Evolutionary conservation across 2,797 vertebrate species (phyloP), one percentile per base, ranked within the genome.

Genomic region (Protonibea diacanthus): DNA sequence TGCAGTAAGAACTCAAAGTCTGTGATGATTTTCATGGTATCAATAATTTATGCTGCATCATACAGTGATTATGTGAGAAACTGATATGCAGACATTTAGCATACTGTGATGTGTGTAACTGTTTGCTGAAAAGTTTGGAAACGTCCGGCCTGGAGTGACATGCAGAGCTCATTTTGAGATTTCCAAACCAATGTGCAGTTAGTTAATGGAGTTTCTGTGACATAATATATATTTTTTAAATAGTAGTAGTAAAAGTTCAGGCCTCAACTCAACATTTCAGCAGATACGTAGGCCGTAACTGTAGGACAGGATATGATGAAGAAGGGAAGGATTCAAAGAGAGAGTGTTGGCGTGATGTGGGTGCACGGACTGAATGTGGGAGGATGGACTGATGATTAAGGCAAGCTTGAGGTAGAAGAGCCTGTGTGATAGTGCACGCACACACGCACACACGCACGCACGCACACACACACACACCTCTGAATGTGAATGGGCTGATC

Each of bases 371-470:
- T 29, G 49, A 79, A 68, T 27, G 77, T 74, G 57, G 71, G 67
- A 72, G 71, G 62, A 72, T 51, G 59, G 61, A 68, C 40, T 72
- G 61, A 74, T 76, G 74, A 62, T 65, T 49, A 71, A 53, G n/a
- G 63, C 5, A 1, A 61, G 29, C n/a, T 63, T 40, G 23, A 49
- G 47, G 52, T n/a, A 42, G 53, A 63, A 63, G 15, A 57, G 42
- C 15, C 23, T 61, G 23, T 23, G 38, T 49, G 40, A 57, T 44
- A 17, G 45, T 62, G 62, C 25, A 60, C 45, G 71, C 29, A 60
- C 70, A 65, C 33, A 38, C 33, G 20, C 29, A 29, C 29, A 6
- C 29, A 29, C 29, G 5, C 29, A 29, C 29, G 5, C 29, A 29
- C 29, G 5, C 27, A 29, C 27, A 29, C 27, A 29, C 27, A 29